Conservation (phyloP, 2,113 vertebrate species). For the Phalacrocorax pelagicus region DNA sequence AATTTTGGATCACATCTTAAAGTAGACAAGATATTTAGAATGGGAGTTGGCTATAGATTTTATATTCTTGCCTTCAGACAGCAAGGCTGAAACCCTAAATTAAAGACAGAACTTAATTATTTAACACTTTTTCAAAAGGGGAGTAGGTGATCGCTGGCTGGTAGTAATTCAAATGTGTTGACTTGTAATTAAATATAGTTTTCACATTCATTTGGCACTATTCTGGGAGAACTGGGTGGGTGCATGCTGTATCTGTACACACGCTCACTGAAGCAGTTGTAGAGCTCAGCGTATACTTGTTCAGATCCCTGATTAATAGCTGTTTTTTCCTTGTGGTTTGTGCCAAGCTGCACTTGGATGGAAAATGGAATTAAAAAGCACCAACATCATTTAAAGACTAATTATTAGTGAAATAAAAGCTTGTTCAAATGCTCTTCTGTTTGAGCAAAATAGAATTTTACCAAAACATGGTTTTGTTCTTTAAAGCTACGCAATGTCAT, state of each 20-base stretch:
- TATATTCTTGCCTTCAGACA: neutral
- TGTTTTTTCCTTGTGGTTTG: neutral
- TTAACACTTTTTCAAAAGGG: neutral
- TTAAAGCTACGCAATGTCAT: neutral
- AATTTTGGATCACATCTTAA: neutral
- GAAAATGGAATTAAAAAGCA: neutral
- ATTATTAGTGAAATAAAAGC: conserved; percentile 16
- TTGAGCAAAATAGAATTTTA: neutral
- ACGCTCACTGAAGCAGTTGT: neutral
- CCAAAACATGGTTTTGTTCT: neutral
- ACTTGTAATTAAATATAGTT: neutral
- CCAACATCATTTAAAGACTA: neutral
- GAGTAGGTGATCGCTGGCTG: neutral
- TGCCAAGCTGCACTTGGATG: conserved; percentile 5
- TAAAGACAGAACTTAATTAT: neutral
- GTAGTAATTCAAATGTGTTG: neutral
- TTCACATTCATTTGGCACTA: neutral
- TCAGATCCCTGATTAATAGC: conserved; percentile 5
- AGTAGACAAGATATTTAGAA: neutral
- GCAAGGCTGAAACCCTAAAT: neutral
- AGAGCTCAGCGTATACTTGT: neutral
- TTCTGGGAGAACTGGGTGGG: neutral
- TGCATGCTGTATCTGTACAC: neutral
- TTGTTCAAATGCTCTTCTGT: neutral
- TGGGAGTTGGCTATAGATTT: neutral